Evolutionary conservation across 23 tunicate species (phyloP).

Genomic region (Botrylloides violaceus): DNA sequence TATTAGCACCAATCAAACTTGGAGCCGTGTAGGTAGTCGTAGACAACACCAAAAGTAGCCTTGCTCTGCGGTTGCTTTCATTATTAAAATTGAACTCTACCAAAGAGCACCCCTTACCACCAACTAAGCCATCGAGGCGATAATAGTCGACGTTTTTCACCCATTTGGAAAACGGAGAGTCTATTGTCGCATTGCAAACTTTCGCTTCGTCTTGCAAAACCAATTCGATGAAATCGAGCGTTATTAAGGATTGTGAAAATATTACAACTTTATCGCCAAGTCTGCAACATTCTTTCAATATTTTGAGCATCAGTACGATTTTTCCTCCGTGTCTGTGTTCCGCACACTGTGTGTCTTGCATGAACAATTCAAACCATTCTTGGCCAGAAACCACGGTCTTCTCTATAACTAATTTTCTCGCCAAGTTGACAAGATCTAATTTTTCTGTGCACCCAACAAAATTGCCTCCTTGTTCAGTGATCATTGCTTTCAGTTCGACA

Average conservation of each 20-base stretch:
- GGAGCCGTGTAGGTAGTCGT: conserved; percentile 77
- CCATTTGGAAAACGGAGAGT: conserved; percentile 6
- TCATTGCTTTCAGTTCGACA: conserved; percentile 39
- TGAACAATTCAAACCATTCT: conserved; percentile 68
- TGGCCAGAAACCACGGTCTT: conserved; percentile 4
- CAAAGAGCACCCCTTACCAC: conserved; percentile 21
- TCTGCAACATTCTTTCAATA: conserved; percentile 28
- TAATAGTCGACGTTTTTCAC: conserved; percentile 61
- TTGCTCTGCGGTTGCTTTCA: conserved; percentile 5
- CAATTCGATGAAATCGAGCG: conserved; percentile 77
- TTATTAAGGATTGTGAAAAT: conserved; percentile 66
- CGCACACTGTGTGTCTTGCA: conserved; percentile 21
- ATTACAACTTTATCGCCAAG: conserved; percentile 69
- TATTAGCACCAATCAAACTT: conserved; percentile 79
- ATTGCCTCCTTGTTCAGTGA: conserved; percentile 31
- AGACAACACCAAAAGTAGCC: conserved; percentile 78
- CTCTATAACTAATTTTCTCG: not conserved
- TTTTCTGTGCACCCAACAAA: conserved; percentile 35
- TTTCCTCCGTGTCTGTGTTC: conserved; percentile 54
- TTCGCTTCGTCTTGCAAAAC: conserved; percentile 33
- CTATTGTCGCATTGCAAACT: not conserved
- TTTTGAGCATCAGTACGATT: conserved; percentile 48
- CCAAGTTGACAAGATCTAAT: conserved; percentile 27
- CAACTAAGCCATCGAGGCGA: conserved; percentile 75
- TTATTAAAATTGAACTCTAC: conserved; percentile 43